A percentile compares a stretch with the other conserved stretches of the same genome.
Conservation (phyloP, 2,113 vertebrate species). For the Sisor rabdophorus region DNA sequence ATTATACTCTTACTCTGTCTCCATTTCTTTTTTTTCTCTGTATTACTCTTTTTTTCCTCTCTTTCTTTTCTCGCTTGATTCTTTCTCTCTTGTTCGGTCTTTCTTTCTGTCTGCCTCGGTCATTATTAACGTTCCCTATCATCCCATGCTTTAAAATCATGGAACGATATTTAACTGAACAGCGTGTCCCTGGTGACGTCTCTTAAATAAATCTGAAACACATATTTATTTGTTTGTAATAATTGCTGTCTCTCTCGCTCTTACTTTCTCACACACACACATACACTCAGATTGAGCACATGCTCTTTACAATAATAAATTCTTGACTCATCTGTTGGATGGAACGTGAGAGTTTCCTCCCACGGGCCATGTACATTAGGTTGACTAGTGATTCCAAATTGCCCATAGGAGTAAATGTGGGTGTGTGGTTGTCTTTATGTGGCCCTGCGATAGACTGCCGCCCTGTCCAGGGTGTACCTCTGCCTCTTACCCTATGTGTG, state of each 20-base stretch:
- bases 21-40: too few species aligned
- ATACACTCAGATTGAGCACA: background rate
- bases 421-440: too few species aligned
- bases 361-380: too few species aligned
- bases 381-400: too few species aligned
- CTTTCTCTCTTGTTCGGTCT: background rate
- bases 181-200: background rate
- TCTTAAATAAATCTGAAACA: background rate
- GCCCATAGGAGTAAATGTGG: too few species aligned
- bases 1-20: too few species aligned
- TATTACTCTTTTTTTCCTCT: too few species aligned
- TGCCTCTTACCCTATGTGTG: too few species aligned
- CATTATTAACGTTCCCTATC: background rate
- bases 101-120: background rate
- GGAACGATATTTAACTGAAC: slow-evolving; percentile 18
- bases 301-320: slow-evolving; percentile 18
- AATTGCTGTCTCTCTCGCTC: background rate
- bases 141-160: background rate
- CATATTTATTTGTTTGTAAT: background rate
- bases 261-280: background rate
- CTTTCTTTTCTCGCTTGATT: background rate
- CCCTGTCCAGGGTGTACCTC: too few species aligned
- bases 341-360: too few species aligned
- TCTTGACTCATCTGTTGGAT: slow-evolving; percentile 17
- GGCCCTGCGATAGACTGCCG: too few species aligned